Evolutionary conservation across 2,113 vertebrate species (phyloP), one percentile per base, ranked within the genome.

Genomic region (Chascanopsetta lugubris): DNA sequence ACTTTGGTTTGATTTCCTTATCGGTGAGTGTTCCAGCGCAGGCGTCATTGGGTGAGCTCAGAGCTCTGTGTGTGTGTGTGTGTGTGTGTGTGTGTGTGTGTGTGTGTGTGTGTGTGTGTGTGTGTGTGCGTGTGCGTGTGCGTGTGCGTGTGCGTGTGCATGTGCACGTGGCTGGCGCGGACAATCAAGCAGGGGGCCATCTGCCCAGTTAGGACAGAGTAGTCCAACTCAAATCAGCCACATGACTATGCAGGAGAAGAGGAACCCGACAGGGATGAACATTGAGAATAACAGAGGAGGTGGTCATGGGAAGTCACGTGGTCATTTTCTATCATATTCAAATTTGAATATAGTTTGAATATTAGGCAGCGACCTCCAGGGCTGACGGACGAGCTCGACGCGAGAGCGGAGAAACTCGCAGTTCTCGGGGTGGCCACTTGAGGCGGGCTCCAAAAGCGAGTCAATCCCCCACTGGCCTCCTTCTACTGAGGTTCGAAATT

Each of bases 1-100:
- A 22, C 53, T 85, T 78, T 53, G 65, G 73, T 85, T 72, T 83
- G 82, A 84, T 77, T 81, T 77, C 58, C 56, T 80, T 73, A 71
- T 77, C 72, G 50, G 57, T 13, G 47, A 67, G 34, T 22, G 26
- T 54, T 84, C 49, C 68, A 77, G 70, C 56, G 67, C 49, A 57
- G 56, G 38, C 73, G 72, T 49, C 58, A 54, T 47, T 69, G 18
- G 11, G 29, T 17, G 12, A 32, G 73, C 61, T 29, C 32, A 2
- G 53, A 82, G 72, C 42, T 58, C 22, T 34, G n/a, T 25, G 53
- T 48, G 32, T 30, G 53, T 76, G 29, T 36, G 62, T 46, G 57
- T 51, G 20, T 21, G 18, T 45, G 42, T 40, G 32, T 36, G 30
- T 32, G 30, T 32, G 57, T 43, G 64, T 56, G 64, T 21, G 25